A percentile compares a stretch with the other conserved stretches of the same genome.
These are phyloP conservation scores for Carettochelys insculpta DNA, from an alignment of 2,113 vertebrate genomes.

Conservation along the genomic window DNA sequence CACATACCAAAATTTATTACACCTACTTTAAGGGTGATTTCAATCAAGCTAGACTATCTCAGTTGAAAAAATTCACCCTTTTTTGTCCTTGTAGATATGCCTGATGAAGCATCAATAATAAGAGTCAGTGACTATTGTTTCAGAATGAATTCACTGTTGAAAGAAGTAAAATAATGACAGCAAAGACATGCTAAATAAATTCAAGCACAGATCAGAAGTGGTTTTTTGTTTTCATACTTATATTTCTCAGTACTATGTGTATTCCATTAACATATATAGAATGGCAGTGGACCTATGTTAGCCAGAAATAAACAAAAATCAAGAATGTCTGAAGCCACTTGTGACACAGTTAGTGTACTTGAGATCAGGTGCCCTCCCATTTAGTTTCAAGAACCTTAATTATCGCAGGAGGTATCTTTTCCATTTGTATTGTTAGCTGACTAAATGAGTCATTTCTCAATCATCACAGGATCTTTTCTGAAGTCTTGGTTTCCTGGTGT, in stretches of 20 bases:
- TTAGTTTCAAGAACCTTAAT: neutral
- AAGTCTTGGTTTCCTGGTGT: neutral
- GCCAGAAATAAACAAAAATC: neutral
- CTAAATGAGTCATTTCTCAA: neutral
- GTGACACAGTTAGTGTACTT: neutral
- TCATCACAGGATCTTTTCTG: neutral
- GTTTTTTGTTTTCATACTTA: neutral
- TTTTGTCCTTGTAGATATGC: neutral
- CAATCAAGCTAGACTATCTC: too few species aligned
- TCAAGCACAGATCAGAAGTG: rapidly evolving
- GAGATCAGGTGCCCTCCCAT: neutral
- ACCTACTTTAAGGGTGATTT: too few species aligned
- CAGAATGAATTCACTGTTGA: neutral
- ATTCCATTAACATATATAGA: neutral
- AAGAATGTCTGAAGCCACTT: neutral
- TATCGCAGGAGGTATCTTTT: neutral
- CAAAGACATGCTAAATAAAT: neutral
- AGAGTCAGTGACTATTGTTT: neutral
- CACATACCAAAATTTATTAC: too few species aligned
- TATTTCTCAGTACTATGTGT: neutral
- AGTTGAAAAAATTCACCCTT: too few species aligned
- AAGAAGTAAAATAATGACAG: neutral
- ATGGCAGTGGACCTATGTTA: neutral
- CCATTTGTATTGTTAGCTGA: neutral
- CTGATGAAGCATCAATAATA: neutral